These are phyloP conservation scores for Acrossocheilus wenchowensis DNA, from an alignment of 2,797 vertebrate species.

Conservation along the genomic window DNA sequence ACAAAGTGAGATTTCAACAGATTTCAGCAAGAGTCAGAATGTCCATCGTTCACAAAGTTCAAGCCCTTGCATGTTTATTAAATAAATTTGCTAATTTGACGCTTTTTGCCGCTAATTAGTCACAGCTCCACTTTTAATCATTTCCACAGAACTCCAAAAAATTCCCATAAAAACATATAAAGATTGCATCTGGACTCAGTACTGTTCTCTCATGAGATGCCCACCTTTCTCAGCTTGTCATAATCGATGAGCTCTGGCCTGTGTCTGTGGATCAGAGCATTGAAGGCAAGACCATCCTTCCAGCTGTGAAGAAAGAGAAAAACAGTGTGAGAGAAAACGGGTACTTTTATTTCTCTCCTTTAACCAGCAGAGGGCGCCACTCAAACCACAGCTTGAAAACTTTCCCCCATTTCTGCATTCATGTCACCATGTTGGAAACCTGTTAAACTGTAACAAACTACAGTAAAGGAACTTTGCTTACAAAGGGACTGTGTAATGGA, in stretches of 20 bases:
- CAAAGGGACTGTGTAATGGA: not conserved
- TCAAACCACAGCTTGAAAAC: slow-evolving; percentile 19
- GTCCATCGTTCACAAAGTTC: not conserved
- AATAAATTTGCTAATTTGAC: not conserved
- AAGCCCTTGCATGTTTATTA: not conserved
- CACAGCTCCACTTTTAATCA: not conserved
- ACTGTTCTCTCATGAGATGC: not conserved
- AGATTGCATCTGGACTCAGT: not conserved
- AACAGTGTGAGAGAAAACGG: not conserved
- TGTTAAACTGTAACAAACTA: not conserved
- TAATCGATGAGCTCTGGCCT: slow-evolving; percentile 94
- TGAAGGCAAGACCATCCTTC: slow-evolving; percentile 96
- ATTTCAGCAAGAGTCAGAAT: not conserved
- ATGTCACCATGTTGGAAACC: not conserved
- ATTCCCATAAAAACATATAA: not conserved
- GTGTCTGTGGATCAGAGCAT: slow-evolving; percentile 94
- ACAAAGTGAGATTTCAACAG: not conserved
- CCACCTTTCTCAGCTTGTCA: slow-evolving; percentile 92
- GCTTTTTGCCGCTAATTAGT: too few species aligned
- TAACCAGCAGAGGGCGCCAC: slow-evolving; percentile 67
- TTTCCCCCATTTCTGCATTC: not conserved
- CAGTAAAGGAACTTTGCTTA: not conserved
- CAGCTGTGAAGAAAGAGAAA: slow-evolving; percentile 79
- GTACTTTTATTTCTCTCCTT: not conserved
- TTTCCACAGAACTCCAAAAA: not conserved